A percentile compares a stretch with the other conserved stretches of the same genome.
Conservation (phyloP, 2,113 vertebrate species). For the Steatornis caripensis region DNA sequence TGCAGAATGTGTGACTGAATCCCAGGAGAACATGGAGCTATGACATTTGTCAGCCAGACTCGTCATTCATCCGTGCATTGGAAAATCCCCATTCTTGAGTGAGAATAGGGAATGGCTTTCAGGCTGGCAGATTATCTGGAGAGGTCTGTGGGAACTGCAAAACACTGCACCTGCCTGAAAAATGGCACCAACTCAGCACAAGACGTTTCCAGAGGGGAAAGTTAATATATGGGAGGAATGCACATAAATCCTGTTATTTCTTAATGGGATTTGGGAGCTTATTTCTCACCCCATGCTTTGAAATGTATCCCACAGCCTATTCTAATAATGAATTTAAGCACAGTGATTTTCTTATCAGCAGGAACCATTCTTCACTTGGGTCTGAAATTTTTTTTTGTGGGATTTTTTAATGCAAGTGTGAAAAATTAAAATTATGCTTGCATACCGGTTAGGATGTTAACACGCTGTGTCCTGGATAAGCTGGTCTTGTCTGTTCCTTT, state of each 20-base stretch:
- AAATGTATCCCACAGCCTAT: conserved; percentile 48
- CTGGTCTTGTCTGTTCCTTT: neutral
- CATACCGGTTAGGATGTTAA: conserved; percentile 45
- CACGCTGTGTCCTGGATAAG: conserved; percentile 43
- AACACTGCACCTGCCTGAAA: conserved; percentile 24
- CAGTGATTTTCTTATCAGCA: conserved; percentile 45
- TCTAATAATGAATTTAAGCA: conserved; percentile 44
- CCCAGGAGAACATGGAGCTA: neutral
- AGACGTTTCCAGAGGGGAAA: conserved; percentile 59
- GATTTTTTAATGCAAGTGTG: conserved; percentile 46
- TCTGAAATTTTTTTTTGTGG: neutral
- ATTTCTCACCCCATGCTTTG: conserved; percentile 45
- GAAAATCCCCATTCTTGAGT: conserved; percentile 32
- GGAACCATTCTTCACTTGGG: conserved; percentile 10
- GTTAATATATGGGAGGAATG: conserved; percentile 68
- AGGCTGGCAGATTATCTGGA: conserved; percentile 47
- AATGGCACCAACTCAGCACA: conserved; percentile 33
- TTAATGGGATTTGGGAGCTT: conserved; percentile 69
- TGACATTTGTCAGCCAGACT: neutral
- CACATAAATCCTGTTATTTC: conserved; percentile 69
- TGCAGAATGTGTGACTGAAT: neutral
- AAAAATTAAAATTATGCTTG: conserved; percentile 43
- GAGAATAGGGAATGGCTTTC: conserved; percentile 35
- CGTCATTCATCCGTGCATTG: neutral
- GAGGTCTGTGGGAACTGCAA: conserved; percentile 44